Percentiles rank a stretch among this genome's conserved stretches.
phyloP scores from a whole-genome alignment of 2,888 invertebrate species.

The Erebia ligea region DNA sequence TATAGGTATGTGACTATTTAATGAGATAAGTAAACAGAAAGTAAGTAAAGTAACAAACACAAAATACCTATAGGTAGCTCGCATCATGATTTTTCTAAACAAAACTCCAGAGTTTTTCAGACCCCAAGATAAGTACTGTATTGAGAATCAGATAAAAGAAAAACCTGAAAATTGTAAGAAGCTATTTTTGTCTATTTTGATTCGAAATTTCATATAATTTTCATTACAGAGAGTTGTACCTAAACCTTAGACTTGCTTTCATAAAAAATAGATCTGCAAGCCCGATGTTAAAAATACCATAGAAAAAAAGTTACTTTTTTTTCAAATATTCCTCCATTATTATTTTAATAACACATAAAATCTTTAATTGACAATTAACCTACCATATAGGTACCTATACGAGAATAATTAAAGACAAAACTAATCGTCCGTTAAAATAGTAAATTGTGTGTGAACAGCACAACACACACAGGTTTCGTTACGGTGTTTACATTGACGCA shows the following conservation, averaged over 20 bases:
- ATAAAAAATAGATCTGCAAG: too few relatives aligned
- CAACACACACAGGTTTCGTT: slow-evolving; percentile 58
- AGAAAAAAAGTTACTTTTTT: neutral
- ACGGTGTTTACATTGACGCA: slow-evolving; percentile 56
- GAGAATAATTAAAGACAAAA: slow-evolving; percentile 21
- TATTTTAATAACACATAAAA: slow-evolving; percentile 24
- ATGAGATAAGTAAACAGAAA: neutral
- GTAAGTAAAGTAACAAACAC: neutral
- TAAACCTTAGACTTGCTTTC: too few relatives aligned
- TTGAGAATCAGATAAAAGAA: too few relatives aligned
- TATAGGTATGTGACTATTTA: slow-evolving; percentile 7
- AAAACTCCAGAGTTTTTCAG: neutral
- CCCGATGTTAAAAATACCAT: neutral
- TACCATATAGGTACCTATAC: neutral
- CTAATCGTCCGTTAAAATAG: slow-evolving; percentile 22
- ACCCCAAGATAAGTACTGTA: too few relatives aligned
- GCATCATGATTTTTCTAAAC: neutral
- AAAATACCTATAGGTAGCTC: neutral
- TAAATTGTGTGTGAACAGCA: slow-evolving; percentile 51
- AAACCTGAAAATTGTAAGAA: too few relatives aligned
- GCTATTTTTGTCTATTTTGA: too few relatives aligned
- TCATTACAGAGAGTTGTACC: too few relatives aligned
- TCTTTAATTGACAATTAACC: slow-evolving; percentile 30
- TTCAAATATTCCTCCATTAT: slow-evolving; percentile 12
- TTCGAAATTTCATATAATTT: too few relatives aligned